phyloP scores from a whole-genome alignment of 2,113 vertebrate species.

The Lichenostomus cassidix region DNA sequence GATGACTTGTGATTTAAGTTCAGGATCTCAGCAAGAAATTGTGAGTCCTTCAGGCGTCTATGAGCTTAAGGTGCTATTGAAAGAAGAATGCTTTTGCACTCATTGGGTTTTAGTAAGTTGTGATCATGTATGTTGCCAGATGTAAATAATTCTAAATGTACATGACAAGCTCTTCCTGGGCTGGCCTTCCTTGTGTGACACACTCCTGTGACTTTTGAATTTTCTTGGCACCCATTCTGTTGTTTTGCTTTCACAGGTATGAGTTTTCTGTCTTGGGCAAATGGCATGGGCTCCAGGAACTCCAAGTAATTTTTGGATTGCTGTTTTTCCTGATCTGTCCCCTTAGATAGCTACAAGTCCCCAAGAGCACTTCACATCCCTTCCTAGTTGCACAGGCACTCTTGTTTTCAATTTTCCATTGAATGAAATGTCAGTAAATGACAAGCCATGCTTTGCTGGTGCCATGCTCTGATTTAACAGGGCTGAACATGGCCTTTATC shows the following conservation, averaged over 20 bases:
- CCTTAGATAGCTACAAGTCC: background rate
- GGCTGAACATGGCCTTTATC: background rate
- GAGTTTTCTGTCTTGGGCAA: background rate
- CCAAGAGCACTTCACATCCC: background rate
- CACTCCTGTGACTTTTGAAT: background rate
- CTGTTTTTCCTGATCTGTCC: background rate
- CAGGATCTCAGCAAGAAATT: background rate
- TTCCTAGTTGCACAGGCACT: background rate
- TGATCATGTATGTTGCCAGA: background rate
- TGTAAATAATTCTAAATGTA: background rate
- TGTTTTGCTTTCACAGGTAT: background rate
- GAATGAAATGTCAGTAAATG: background rate
- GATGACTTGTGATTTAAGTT: background rate
- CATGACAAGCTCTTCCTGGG: background rate
- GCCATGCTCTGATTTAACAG: background rate
- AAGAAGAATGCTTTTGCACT: background rate
- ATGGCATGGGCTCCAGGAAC: background rate
- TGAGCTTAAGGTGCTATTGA: background rate
- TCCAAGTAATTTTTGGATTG: background rate
- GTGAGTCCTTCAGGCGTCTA: background rate
- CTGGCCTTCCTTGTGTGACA: background rate
- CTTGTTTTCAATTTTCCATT: background rate
- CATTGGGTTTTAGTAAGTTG: background rate
- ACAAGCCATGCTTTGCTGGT: background rate
- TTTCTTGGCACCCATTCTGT: background rate